Base-by-base conservation (phyloP, 2,888 invertebrate species). In the Tholera decimalis region DNA sequence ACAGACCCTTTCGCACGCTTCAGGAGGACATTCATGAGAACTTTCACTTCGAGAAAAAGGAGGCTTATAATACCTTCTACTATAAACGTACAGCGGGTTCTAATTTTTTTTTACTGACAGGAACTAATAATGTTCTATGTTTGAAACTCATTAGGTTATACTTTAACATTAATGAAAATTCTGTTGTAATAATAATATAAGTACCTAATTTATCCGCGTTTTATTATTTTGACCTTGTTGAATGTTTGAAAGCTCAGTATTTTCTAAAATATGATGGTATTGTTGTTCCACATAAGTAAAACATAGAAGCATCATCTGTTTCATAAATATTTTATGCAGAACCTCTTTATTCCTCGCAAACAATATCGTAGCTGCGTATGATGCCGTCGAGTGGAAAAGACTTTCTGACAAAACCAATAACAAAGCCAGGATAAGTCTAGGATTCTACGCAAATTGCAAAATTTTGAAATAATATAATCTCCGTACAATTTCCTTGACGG, bases 331-430 rank as follows among this genome's bases (percentile, higher is more conserved):
- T 41, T 30, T 53, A 54, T 39, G 22, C 22, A 28, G 8, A 11
- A 9, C 46, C 35, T 3, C 30, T 33, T 47, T 70, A 43, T 46
- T 44, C 26, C 26, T 18, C 22, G 53, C 63, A 71, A 77, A 71
- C 62, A 77, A 71, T 61, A 55, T 57, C 7, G 37, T 4, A 37
- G 37, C 15, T 58, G 43, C 46, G 46, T 51, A 43, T 59, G 63
- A 47, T 55, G 58, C 44, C 39, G 11, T 30, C 20, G 28, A 39
- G 22, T 20, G 37, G 11, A 70, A 77, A 58, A 26, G 43, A 43
- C 43, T 77, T 71, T 55, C 58, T 41, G 11, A 33, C 33, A 55
- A 47, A 62, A 51, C 28, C 50, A 62, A 55, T 50, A 54, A 41
- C 11, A 3, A 30, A 44, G 26, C 46, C 13, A 18, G 41, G 41